Base-by-base conservation (phyloP, 1,140 invertebrate genomes). In the Lanistes nyassanus region DNA sequence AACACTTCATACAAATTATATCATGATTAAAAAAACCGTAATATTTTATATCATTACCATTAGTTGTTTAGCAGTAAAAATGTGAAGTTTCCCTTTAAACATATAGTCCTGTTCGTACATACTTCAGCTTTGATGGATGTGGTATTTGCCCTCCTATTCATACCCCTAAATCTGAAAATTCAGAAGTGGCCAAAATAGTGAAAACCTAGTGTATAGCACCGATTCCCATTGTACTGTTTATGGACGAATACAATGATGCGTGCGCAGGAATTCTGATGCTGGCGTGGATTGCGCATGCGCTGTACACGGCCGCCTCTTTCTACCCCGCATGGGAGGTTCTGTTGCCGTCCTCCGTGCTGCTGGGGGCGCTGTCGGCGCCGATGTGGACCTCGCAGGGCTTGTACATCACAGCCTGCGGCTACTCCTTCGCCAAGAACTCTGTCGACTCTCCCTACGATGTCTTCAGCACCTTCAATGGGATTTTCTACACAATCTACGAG, bases 251-350 rank as follows among this genome's bases (percentile, higher is more conserved):
- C n/a, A n/a, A n/a, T n/a, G n/a, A n/a, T n/a, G n/a, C n/a, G 68
- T 42, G 21, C 21, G 84, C 85, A 74, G 67, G 76, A 60, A 75
- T 75, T 6, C 47, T 86, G 39, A 58, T 82, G 31, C 31, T 80
- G n/a, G 74, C 81, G 0, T 81, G 79, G 79, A 21, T 81, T 9
- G 65, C 71, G 7, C 79, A 82, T 56, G 47, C 78, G 23, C 31
- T 86, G 1, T 86, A 82, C 77, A 80, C 78, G 21, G 60, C 76
- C 23, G 64, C 71, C 69, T 94, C 93, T 1, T 83, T 81, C 69
- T 79, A 81, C 75, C 76, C 83, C 5, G 76, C 79, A 19, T 85
- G 75, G 72, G 76, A 62, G 19, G 79, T 81, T 19, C 62, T 81
- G 34, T 60, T 82, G 21, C 80, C 81, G 9, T 47, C 79, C 9